Percentiles rank a stretch among this genome's conserved stretches.
Conservation (phyloP, 2,888 invertebrate species). For the Leptinotarsa peninsularis region DNA sequence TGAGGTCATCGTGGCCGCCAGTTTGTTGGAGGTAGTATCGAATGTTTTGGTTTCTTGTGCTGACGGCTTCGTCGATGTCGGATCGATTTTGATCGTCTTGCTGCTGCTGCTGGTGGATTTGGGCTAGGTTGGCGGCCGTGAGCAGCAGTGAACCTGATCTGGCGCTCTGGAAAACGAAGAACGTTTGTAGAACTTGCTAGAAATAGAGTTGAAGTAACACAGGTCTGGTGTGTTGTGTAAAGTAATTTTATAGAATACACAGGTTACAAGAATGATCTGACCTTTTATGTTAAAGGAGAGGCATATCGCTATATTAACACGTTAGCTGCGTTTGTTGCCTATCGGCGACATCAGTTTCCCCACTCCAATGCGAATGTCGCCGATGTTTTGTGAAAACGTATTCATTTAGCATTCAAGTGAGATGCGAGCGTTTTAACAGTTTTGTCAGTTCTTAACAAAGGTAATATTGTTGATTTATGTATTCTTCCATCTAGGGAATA, state of each 20-base stretch:
- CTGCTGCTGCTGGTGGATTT: conserved; percentile 58
- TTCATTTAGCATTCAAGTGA: no score
- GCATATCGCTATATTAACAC: no score
- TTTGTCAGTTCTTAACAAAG: no score
- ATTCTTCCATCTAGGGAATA: no score
- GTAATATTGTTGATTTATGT: no score
- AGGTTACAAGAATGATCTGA: neutral
- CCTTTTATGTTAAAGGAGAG: no score
- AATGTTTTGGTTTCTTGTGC: conserved; percentile 59
- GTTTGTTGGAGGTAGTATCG: conserved; percentile 60
- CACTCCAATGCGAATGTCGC: no score
- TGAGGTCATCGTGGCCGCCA: conserved; percentile 44
- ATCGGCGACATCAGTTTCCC: no score
- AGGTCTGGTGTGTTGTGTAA: neutral
- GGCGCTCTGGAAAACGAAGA: conserved; percentile 74
- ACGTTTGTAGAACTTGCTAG: neutral
- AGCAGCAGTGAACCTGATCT: conserved; percentile 83
- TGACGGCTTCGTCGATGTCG: conserved; percentile 46
- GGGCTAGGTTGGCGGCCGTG: conserved; percentile 79
- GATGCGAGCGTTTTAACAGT: no score
- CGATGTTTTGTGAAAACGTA: no score
- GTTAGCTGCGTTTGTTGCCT: no score
- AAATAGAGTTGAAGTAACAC: neutral
- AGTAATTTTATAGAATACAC: neutral
- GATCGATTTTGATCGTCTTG: conserved; percentile 33